Evolutionary conservation across 2,113 vertebrate species (phyloP).

Genomic region (Antigone vipio): DNA sequence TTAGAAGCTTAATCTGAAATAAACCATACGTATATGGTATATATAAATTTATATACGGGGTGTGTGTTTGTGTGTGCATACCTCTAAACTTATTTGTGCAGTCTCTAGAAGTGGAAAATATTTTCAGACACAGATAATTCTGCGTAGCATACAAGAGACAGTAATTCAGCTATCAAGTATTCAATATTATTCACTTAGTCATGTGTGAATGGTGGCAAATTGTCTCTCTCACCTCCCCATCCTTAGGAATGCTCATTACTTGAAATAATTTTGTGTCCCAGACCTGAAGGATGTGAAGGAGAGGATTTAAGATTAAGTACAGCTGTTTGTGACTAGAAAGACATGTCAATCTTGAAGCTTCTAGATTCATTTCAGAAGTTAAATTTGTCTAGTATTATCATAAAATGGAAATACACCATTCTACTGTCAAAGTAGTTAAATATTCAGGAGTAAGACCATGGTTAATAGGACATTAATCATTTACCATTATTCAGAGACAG

Average conservation of each 20-base stretch:
- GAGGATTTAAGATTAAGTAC: background rate
- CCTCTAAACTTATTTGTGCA: background rate
- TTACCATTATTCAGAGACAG: background rate
- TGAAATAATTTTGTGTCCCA: background rate
- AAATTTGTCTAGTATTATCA: background rate
- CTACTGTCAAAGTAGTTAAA: background rate
- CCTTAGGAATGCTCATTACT: background rate
- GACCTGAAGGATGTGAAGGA: background rate
- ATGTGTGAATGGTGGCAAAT: background rate
- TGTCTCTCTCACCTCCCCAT: background rate
- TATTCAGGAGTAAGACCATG: background rate
- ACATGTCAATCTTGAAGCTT: background rate
- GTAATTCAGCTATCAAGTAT: background rate
- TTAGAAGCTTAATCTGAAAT: background rate
- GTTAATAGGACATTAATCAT: background rate
- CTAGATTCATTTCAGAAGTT: background rate
- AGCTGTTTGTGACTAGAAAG: background rate
- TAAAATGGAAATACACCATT: background rate
- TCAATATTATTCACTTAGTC: background rate
- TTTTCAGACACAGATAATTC: background rate
- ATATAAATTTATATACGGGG: fast-evolving
- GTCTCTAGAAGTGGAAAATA: background rate
- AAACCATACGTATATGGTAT: fast-evolving
- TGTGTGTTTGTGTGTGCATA: background rate
- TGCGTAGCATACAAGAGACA: background rate